Evolutionary conservation across 2,888 invertebrate genomes (phyloP).

Genomic region (Rhingia rostrata): DNA sequence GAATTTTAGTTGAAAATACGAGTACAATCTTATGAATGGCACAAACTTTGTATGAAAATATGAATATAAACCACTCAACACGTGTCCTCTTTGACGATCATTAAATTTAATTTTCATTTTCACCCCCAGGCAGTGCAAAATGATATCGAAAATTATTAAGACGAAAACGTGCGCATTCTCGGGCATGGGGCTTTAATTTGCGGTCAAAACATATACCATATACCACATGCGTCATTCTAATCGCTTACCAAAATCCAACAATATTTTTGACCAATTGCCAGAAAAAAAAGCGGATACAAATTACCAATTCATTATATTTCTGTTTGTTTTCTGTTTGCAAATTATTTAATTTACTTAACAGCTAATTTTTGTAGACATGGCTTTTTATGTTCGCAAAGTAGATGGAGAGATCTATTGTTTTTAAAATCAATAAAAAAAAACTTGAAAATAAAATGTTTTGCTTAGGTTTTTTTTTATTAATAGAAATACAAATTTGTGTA

Average conservation of each 20-base stretch:
- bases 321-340: constrained; percentile 15
- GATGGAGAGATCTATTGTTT: neutral
- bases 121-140: constrained; percentile 4
- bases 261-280: constrained; percentile 65
- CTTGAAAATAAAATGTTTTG: neutral
- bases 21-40: constrained; percentile 25
- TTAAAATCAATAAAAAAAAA: constrained; percentile 25
- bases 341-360: constrained; percentile 22
- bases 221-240: constrained; percentile 61
- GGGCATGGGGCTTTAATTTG: constrained; percentile 34
- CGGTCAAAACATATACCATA: constrained; percentile 62
- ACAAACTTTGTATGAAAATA: neutral
- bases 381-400: neutral
- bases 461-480: constrained; percentile 13
- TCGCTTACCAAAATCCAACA: constrained; percentile 25
- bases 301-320: constrained; percentile 4
- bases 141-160: constrained; percentile 36
- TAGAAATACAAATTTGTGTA: constrained; percentile 6
- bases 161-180: constrained; percentile 57
- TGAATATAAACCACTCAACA: constrained; percentile 45
- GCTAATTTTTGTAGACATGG: neutral
- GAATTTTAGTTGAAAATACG: neutral
- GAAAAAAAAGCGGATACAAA: constrained; percentile 15
- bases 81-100: constrained; percentile 54
- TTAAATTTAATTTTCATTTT: constrained; percentile 35